Conservation (phyloP, 2,888 invertebrate genomes). For the Pristionchus entomophagus region DNA sequence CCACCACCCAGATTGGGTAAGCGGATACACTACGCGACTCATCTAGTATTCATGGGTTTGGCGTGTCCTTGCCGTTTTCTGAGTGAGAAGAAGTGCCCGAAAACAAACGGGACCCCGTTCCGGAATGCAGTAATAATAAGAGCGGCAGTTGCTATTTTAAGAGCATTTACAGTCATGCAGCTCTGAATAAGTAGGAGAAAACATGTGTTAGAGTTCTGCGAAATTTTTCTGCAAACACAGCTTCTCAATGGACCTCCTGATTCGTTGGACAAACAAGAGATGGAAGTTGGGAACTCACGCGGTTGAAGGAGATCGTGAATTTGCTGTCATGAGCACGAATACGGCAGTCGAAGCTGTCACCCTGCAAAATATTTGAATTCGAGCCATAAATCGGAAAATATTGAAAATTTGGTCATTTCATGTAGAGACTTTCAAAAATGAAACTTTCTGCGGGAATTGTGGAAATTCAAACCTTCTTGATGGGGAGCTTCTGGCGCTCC, state of each 20-base stretch:
- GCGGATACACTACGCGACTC: background rate
- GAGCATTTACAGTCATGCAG: background rate
- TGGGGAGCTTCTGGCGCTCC: conserved; percentile 67
- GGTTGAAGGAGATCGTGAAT: conserved; percentile 65
- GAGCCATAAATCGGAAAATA: no score
- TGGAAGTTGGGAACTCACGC: no score
- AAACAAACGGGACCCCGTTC: background rate
- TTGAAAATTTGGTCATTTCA: conserved; percentile 3
- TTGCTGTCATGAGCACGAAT: conserved; percentile 70
- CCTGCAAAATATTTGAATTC: conserved; percentile 48
- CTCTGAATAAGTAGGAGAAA: no score
- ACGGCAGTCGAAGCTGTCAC: conserved; percentile 69
- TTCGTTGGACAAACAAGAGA: no score
- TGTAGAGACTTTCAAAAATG: conserved; percentile 3
- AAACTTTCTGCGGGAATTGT: background rate
- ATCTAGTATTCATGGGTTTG: conserved; percentile 2
- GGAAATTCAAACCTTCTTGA: conserved; percentile 61
- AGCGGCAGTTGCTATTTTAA: background rate
- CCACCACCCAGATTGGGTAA: no score
- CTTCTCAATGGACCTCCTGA: no score
- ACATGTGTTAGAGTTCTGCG: no score
- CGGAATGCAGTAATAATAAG: background rate
- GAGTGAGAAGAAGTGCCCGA: background rate
- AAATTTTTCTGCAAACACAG: no score
- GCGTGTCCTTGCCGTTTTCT: background rate